A percentile compares a stretch with the other conserved stretches of the same genome.
These are phyloP conservation scores for Meliscaeva auricollis DNA, from an alignment of 2,888 invertebrate genomes.

Conservation along the genomic window DNA sequence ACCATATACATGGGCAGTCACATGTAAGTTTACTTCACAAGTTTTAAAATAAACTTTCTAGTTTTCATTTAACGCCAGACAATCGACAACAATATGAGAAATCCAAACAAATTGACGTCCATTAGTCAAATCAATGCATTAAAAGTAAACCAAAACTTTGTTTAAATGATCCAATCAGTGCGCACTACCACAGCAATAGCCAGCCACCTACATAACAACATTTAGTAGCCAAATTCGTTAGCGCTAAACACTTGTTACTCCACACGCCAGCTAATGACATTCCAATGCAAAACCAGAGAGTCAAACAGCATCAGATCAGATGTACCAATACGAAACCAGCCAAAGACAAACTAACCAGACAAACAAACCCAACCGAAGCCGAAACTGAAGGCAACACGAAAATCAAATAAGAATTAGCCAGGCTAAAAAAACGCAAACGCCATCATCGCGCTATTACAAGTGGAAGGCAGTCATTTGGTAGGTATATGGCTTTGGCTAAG, in stretches of 20 bases:
- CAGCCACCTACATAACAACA: conserved; percentile 47
- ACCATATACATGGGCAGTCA: background rate
- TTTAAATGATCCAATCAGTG: conserved; percentile 18
- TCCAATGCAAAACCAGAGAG: conserved; percentile 53
- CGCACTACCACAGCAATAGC: background rate
- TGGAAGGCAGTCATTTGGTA: conserved; percentile 31
- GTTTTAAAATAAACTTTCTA: background rate
- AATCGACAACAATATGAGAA: conserved; percentile 12
- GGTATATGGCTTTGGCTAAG: background rate
- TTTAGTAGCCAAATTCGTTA: conserved; percentile 73
- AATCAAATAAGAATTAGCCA: conserved; percentile 67
- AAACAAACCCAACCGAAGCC: conserved; percentile 38
- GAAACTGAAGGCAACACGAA: conserved; percentile 48
- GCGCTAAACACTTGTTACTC: conserved; percentile 72
- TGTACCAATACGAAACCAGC: conserved; percentile 26
- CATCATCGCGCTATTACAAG: conserved; percentile 42
- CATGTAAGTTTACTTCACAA: background rate
- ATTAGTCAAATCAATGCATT: conserved; percentile 23
- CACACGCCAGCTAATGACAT: conserved; percentile 76
- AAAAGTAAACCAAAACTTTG: conserved; percentile 7
- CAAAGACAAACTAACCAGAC: conserved; percentile 31
- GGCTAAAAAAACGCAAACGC: conserved; percentile 53
- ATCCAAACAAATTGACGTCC: conserved; percentile 15
- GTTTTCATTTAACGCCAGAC: background rate
- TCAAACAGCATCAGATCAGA: conserved; percentile 58